Evolutionary conservation across 1,140 invertebrate genomes (phyloP).

Genomic region (Drosophila kohkoa): DNA sequence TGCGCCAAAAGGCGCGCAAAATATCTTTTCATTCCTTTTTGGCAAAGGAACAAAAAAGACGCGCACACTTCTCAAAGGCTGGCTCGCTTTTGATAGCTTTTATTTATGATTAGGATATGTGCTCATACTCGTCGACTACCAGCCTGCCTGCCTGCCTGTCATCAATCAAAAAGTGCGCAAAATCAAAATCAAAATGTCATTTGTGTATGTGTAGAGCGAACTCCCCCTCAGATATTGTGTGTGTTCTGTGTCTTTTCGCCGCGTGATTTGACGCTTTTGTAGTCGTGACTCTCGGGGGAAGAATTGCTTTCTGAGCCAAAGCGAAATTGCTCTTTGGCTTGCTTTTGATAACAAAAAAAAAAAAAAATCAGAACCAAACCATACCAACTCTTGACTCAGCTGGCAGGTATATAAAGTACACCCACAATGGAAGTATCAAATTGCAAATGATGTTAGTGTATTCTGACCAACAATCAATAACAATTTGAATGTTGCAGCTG

Average conservation of each 20-base stretch:
- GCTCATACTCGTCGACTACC: conserved; percentile 10
- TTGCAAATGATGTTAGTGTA: neutral
- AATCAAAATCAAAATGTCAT: conserved; percentile 73
- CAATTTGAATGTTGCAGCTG: neutral
- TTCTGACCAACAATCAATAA: conserved; percentile 5
- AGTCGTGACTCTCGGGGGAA: conserved; percentile 19
- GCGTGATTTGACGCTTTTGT: conserved; percentile 35
- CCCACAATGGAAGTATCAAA: neutral
- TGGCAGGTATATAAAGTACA: too few species aligned
- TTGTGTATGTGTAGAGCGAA: conserved; percentile 18
- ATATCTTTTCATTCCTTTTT: conserved; percentile 73
- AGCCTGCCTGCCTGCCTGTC: conserved; percentile 44
- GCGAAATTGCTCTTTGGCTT: conserved; percentile 6
- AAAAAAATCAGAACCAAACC: too few species aligned
- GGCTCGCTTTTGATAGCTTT: conserved; percentile 72
- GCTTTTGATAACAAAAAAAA: conserved; percentile 10
- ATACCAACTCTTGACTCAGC: too few species aligned
- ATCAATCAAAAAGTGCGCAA: conserved; percentile 82
- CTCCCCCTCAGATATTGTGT: conserved; percentile 2
- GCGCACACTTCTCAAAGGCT: conserved; percentile 55
- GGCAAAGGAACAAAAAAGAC: conserved; percentile 61
- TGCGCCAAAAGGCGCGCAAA: conserved; percentile 77
- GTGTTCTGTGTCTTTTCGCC: conserved; percentile 30
- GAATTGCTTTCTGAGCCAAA: conserved; percentile 27
- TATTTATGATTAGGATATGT: conserved; percentile 69